Conservation (phyloP, 2,888 invertebrate species). For the Platycheirus albimanus region DNA sequence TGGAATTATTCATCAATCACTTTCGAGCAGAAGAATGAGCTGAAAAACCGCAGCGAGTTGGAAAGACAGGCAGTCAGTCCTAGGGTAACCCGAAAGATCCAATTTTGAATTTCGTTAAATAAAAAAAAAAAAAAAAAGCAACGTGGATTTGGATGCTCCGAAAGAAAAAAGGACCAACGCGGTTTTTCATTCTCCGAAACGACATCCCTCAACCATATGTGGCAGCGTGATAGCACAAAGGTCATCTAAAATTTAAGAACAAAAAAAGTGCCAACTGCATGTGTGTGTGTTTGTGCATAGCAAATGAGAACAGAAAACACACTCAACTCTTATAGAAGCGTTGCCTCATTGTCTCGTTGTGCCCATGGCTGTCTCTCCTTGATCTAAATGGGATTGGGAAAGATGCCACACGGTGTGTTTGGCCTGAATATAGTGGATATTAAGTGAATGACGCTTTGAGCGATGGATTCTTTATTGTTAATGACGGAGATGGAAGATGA, state of each 20-base stretch:
- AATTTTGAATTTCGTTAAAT: slow-evolving; percentile 23
- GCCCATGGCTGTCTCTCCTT: slow-evolving; percentile 37
- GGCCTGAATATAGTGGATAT: slow-evolving; percentile 42
- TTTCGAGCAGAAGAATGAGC: slow-evolving; percentile 16
- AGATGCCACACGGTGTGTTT: slow-evolving; percentile 36
- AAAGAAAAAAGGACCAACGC: slow-evolving; percentile 34
- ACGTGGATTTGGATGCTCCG: slow-evolving; percentile 31
- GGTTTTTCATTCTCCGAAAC: slow-evolving; percentile 16
- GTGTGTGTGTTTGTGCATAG: slow-evolving; percentile 10
- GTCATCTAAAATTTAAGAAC: slow-evolving; percentile 39
- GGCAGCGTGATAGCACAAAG: slow-evolving; percentile 37
- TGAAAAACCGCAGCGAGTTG: slow-evolving; percentile 4
- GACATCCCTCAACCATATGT: slow-evolving; percentile 40
- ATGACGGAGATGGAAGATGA: slow-evolving; percentile 19
- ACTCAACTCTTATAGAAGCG: no score
- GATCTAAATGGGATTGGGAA: slow-evolving; percentile 36
- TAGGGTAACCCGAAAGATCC: slow-evolving; percentile 18
- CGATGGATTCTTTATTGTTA: slow-evolving; percentile 41
- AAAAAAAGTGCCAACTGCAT: slow-evolving; percentile 32
- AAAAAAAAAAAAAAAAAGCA: slow-evolving; percentile 13
- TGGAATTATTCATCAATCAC: slow-evolving; percentile 64
- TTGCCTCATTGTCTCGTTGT: slow-evolving; percentile 41
- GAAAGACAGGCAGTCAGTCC: slow-evolving; percentile 22
- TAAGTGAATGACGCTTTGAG: slow-evolving; percentile 31
- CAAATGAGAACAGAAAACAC: slow-evolving; percentile 29